Conservation (phyloP, 2,113 vertebrate species). For the Sylvietta virens region DNA sequence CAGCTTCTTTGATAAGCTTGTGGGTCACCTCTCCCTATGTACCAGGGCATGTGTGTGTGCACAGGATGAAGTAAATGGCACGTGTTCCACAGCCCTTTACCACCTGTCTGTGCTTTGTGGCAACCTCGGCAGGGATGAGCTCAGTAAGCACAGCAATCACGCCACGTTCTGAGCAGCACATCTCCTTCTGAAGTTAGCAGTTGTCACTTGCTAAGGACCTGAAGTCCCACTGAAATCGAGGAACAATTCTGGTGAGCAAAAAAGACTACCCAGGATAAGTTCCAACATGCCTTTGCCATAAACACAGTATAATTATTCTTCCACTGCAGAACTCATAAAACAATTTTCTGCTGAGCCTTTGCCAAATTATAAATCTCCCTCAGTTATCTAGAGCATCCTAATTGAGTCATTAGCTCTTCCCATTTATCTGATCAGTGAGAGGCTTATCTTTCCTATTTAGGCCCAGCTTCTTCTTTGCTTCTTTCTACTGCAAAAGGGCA, state of each 20-base stretch:
- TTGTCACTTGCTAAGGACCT: background rate
- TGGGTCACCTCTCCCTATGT: background rate
- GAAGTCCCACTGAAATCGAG: background rate
- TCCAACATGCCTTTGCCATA: background rate
- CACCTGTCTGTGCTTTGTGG: background rate
- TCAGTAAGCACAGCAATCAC: background rate
- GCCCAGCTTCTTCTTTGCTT: background rate
- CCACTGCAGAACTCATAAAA: background rate
- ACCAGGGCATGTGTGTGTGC: background rate
- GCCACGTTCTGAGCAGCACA: background rate
- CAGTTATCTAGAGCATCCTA: background rate
- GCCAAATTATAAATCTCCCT: constrained; percentile 3
- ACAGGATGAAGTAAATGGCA: accelerated
- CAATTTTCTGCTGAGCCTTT: background rate
- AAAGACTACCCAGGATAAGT: background rate
- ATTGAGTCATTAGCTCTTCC: background rate
- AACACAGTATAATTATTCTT: background rate
- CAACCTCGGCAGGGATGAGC: background rate
- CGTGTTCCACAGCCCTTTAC: background rate
- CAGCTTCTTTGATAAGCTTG: background rate
- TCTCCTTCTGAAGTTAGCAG: background rate
- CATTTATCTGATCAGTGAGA: background rate
- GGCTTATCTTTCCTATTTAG: background rate
- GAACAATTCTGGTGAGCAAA: background rate
- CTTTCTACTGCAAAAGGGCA: background rate